Evolutionary conservation across 2,888 invertebrate species (phyloP), one percentile per base, ranked within the genome.

Genomic region (Dromius quadrimaculatus): DNA sequence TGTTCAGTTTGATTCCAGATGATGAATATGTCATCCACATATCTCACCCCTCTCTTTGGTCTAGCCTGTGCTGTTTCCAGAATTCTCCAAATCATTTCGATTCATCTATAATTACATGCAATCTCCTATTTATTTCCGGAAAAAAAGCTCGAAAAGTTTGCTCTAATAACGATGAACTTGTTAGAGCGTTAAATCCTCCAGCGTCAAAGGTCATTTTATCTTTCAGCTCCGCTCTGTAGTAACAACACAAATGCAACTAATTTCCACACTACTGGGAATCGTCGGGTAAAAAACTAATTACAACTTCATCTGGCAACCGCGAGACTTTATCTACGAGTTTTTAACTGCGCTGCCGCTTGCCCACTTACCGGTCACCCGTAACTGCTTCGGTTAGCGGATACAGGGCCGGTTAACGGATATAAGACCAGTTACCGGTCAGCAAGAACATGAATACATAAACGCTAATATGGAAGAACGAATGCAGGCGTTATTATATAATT

Each of bases 201-300:
- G 43, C 17, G 5, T 17, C 1, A 19, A 54, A 11, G 8, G 28
- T 3, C 28, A 28, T 28, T 8, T 28, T 3, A 28, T 8, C 28
- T 28, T 28, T 28, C 28, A 5, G 32, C n/a, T 36, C 36, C 32
- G 28, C 36, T 19, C 59, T 15, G 9, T 17, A 45, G 59, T 61
- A 69, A 69, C 59, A 69, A 69, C 68, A 61, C 68, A 69, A 69
- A 69, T 69, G 68, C 68, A 69, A 61, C 68, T 69, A 69, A 69
- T 69, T 69, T 69, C 68, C 59, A 34, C 59, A 61, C 68, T 59
- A 69, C 68, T 69, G 68, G 68, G 68, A 69, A 69, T 69, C 61
- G 61, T 20, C 20, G 68, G 61, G 59, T 69, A 69, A 69, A 69
- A 69, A 69, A 69, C 68, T 69, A 69, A 69, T 69, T 69, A 69